Base-by-base conservation (phyloP, 2,888 invertebrate genomes). In the Lasioglossum figueresi region DNA sequence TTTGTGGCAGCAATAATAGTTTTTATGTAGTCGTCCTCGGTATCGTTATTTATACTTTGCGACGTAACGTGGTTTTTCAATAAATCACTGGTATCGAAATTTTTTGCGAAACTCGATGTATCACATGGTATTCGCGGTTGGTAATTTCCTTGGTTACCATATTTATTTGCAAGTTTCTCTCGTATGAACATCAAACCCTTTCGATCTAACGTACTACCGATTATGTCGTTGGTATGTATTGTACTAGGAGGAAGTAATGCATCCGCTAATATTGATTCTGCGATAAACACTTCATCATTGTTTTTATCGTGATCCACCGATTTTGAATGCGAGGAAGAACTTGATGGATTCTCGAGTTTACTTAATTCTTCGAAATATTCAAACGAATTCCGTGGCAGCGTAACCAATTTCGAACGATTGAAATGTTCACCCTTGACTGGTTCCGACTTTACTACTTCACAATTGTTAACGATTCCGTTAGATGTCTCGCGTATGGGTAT, bases 131-230 rank as follows among this genome's bases (percentile, higher is more conserved):
- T 4, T 3, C 68, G 78, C 1, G 40, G n/a, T 40, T 87, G 80
- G 76, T 88, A 75, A 79, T 81, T 85, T 12, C 90, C 88, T 75
- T 83, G 82, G 6, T 72, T 48, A 14, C 82, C 85, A 59, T 94
- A 94, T 73, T 94, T 94, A 40, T 92, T 90, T 16, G 90, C 89
- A 8, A 94, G 91, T 86, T 94, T 92, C 72, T 94, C 93, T 19
- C 93, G 92, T 75, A 94, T 94, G 73, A 87, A 93, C 37, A 85
- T 91, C 56, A 95, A 82, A 76, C 86, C 91, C 45, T 93, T 86
- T 79, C 91, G 85, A 79, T 94, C 93, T 37, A 95, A 83, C 37
- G 93, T 94, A 75, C 95, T 95, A 23, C 93, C 93, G 72, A 94
- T 90, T 45, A 95, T 94, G 71, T 94, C 93, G 63, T 87, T 88